Evolutionary conservation across 2,888 invertebrate genomes (phyloP), one percentile per base, ranked within the genome.

Genomic region (Amphimallon solstitiale): DNA sequence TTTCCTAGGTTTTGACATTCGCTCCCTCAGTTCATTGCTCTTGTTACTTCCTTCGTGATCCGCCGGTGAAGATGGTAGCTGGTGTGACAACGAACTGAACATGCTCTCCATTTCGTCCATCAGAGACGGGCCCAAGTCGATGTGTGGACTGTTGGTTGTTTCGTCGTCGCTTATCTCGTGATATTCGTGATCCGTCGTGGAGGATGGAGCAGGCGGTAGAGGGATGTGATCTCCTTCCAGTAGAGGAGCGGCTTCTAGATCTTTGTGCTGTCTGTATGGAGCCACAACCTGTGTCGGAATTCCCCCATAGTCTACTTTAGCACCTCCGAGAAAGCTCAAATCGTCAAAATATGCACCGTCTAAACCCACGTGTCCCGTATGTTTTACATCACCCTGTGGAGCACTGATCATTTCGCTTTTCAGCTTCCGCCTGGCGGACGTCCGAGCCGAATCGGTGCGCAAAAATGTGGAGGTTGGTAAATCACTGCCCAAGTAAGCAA

Each of bases 261-360:
- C 95, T 76, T 94, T 93, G 14, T 93, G 93, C 0, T 94, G 94
- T 76, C 94, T 92, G 81, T 94, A 95, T 1, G 95, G 94, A 6
- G 93, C 90, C 35, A 95, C 94, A 19, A 95, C 89, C 83, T 96
- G 95, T 29, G 93, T 89, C 29, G 96, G 96, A 67, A 95, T 88
- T 82, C 92, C 89, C 69, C 89, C 88, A 80, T 90, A 90, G 74
- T 79, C 81, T 52, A 79, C 79, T 73, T 82, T 81, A 49, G 84
- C 87, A 66, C 89, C 88, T 1, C 89, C 89, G 12, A 92, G 84
- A 74, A 91, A 89, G 56, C 90, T 88, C 46, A 99, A 90, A 81
- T 99, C 97, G 1, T 98, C 98, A 82, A 99, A 99, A 79, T 94
- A 94, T 29, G 96, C 95, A 0, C 98, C 98, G 81, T 99, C 98